Evolutionary conservation across 2,113 vertebrate genomes (phyloP), one percentile per base, ranked within the genome.

Genomic region (Dryoscopus gambensis): DNA sequence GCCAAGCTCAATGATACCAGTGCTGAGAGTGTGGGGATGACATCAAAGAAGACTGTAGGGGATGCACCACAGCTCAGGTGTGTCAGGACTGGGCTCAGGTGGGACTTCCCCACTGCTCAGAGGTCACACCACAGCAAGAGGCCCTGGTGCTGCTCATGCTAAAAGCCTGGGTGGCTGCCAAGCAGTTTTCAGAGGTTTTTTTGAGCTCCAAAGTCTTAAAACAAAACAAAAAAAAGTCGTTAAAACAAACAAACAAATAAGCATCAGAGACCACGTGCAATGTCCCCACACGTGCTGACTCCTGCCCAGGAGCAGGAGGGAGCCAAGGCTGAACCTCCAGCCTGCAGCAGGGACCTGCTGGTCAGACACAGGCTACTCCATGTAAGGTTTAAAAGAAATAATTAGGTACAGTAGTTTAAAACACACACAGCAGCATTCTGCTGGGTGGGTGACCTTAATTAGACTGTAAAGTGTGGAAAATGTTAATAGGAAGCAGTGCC

Each of bases 391-490:
- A 70, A 70, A 74, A 68, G 62, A 83, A 30, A 49, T 87, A 92
- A 91, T 95, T 69, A 88, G 75, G 47, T 53, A 19, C 9, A 76
- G 75, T 19, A 44, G 57, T 84, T 95, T 96, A 89, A 88, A 91
- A 77, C 52, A 84, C 74, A 81, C 89, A 77, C n/a, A 76, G 95
- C 69, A 87, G 78, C n/a, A 0, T 81, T 85, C 92, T 95, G 78
- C 69, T 71, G 78, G 82, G 87, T 3, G 2, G 64, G 28, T 95
- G 89, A 95, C 88, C 94, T 94, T 97, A 95, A 97, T 97, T 97
- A 96, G 94, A 37, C 92, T 74, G 71, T 85, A 71, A 97, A 95
- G 91, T 50, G 79, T 39, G 75, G 55, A 81, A 93, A 95, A 81
- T 15, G 4, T 84, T 95, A 94, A 96, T 91, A 89, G 68, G 93